Conservation (phyloP, 2,113 vertebrate species). For the Hymenochirus boettgeri region DNA sequence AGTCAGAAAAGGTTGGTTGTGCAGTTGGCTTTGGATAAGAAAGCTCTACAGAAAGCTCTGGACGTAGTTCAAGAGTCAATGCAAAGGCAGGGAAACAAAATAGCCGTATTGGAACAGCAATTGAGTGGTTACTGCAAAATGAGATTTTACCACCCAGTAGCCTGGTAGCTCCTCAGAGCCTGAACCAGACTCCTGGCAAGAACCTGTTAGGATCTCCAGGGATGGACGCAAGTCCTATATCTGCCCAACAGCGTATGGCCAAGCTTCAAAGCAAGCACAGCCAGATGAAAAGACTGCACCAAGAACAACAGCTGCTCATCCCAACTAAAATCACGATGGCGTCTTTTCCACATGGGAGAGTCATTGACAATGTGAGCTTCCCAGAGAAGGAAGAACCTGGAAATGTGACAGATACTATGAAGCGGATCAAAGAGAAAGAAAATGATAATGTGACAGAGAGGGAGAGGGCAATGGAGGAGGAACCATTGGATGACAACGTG, state of each 20-base stretch:
- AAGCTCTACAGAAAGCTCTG: constrained; percentile 47
- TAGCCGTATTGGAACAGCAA: constrained; percentile 47
- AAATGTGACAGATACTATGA: neutral
- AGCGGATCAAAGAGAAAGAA: neutral
- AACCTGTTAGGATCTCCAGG: neutral
- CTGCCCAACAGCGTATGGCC: constrained; percentile 15
- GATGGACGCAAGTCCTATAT: neutral
- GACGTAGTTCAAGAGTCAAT: constrained; percentile 34
- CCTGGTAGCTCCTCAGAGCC: neutral
- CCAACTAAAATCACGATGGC: constrained; percentile 11
- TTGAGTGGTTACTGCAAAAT: neutral
- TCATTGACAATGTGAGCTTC: neutral
- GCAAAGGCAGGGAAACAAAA: constrained; percentile 44
- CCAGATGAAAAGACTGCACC: neutral
- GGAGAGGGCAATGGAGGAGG: neutral
- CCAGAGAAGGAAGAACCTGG: neutral
- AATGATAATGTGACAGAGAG: neutral
- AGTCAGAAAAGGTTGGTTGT: constrained; percentile 46
- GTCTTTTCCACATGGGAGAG: neutral
- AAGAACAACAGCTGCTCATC: constrained; percentile 20
- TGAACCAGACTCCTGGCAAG: constrained; percentile 27
- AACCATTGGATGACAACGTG: neutral
- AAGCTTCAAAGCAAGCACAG: constrained; percentile 32
- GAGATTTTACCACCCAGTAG: neutral
- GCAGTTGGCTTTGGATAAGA: constrained; percentile 48